These are phyloP conservation scores for Erpornis zantholeuca DNA, from an alignment of 2,113 vertebrate genomes.

Conservation along the genomic window DNA sequence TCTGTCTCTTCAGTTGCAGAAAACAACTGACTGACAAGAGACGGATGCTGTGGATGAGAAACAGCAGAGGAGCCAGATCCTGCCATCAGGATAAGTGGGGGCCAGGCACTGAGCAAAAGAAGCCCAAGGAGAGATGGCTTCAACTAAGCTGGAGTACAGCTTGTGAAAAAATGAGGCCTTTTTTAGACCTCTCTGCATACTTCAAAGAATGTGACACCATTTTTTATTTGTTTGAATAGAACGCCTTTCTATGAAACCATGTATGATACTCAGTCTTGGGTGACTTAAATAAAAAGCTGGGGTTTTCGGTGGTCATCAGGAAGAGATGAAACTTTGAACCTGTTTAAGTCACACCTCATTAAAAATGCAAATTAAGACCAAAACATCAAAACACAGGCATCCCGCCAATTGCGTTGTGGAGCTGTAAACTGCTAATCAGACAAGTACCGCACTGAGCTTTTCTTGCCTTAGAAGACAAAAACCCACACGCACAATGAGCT, in stretches of 20 bases:
- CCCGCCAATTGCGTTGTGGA: neutral
- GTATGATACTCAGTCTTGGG: neutral
- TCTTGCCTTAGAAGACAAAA: slow-evolving; percentile 52
- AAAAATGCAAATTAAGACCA: slow-evolving; percentile 44
- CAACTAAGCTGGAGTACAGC: neutral
- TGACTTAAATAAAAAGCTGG: neutral
- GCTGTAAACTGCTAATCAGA: slow-evolving; percentile 50
- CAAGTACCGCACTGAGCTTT: slow-evolving; percentile 42
- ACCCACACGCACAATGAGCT: neutral
- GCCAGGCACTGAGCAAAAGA: neutral
- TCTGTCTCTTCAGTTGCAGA: neutral
- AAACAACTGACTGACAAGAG: neutral
- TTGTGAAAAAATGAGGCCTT: neutral
- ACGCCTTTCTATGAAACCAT: neutral
- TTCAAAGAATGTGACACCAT: neutral
- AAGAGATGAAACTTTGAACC: neutral
- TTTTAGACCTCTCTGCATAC: neutral
- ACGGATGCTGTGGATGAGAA: neutral
- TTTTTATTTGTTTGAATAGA: neutral
- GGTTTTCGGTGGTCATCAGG: neutral
- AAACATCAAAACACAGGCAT: slow-evolving; percentile 30
- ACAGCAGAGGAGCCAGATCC: neutral
- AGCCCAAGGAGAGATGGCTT: rapidly evolving
- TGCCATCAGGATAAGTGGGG: rapidly evolving
- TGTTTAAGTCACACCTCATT: neutral